Conservation (phyloP, 37 sponge, comb jelly and placozoan genomes). For the Cladorhizidae sp. region DNA sequence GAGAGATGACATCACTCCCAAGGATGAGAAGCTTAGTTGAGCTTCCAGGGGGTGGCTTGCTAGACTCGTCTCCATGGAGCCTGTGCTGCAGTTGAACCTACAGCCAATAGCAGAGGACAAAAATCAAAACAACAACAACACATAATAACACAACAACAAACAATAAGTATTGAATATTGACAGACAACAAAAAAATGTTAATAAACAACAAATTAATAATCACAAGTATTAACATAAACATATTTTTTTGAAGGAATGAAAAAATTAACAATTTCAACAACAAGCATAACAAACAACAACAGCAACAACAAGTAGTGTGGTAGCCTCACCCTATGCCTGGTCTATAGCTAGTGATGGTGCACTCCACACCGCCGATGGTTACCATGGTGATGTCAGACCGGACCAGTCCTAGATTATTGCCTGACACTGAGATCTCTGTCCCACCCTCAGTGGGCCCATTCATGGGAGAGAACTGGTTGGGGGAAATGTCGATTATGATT, state of each 20-base stretch:
- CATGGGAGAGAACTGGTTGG: constrained; percentile 53
- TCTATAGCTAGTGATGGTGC: constrained; percentile 27
- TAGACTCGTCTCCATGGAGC: neutral
- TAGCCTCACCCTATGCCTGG: constrained; percentile 26
- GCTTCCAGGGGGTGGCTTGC: constrained; percentile 2
- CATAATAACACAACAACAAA: neutral
- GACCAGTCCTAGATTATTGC: constrained; percentile 72
- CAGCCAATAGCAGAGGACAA: too few relatives aligned
- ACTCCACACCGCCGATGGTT: constrained; percentile 43
- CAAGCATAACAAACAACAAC: neutral
- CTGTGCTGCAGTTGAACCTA: constrained; percentile 28
- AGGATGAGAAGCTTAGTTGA: neutral
- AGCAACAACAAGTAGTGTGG: too few relatives aligned
- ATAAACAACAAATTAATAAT: too few relatives aligned
- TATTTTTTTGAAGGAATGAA: too few relatives aligned
- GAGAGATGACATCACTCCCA: neutral
- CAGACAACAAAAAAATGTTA: too few relatives aligned
- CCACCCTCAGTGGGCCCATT: constrained; percentile 81
- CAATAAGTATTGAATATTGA: too few relatives aligned
- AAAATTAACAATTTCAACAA: neutral
- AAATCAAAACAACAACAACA: neutral
- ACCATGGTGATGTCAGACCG: constrained; percentile 49
- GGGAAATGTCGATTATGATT: too few relatives aligned
- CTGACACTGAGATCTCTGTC: constrained; percentile 72
- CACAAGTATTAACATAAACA: too few relatives aligned